Conservation (phyloP, 2,113 vertebrate species). For the Salvelinus sp. region DNA sequence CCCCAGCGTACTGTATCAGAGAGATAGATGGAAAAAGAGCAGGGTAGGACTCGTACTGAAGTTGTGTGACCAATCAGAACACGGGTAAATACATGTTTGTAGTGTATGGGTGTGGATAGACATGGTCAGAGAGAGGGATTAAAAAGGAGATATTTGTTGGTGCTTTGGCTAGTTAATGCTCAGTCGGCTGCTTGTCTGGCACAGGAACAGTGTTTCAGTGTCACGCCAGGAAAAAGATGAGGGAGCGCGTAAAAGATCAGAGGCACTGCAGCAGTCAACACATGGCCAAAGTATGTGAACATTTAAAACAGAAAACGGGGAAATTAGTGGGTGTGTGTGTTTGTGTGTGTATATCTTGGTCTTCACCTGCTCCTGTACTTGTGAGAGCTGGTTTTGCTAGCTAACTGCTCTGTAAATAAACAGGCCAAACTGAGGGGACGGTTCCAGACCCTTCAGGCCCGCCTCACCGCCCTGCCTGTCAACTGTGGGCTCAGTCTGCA, state of each 20-base stretch:
- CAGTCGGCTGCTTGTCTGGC: not conserved
- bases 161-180: not conserved
- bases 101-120: not conserved
- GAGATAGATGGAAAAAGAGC: too few relatives aligned
- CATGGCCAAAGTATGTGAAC: not conserved
- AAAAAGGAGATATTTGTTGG: not conserved
- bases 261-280: not conserved
- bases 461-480: not conserved
- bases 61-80: not conserved
- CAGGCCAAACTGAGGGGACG: constrained; percentile 3
- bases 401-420: constrained; percentile 19
- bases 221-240: not conserved
- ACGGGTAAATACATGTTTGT: not conserved
- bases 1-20: too few relatives aligned
- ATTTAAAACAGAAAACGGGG: not conserved
- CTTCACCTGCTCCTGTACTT: not conserved
- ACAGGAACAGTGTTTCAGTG: constrained; percentile 9
- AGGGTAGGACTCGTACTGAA: too few relatives aligned
- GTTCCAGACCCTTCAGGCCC: constrained; percentile 7
- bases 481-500: too few relatives aligned
- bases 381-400: constrained; percentile 8
- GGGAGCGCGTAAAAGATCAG: not conserved
- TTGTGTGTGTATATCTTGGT: constrained; percentile 10
- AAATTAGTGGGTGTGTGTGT: not conserved
- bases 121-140: not conserved